phyloP scores from a whole-genome alignment of 2,888 invertebrate species.

The Parochlus steinenii region DNA sequence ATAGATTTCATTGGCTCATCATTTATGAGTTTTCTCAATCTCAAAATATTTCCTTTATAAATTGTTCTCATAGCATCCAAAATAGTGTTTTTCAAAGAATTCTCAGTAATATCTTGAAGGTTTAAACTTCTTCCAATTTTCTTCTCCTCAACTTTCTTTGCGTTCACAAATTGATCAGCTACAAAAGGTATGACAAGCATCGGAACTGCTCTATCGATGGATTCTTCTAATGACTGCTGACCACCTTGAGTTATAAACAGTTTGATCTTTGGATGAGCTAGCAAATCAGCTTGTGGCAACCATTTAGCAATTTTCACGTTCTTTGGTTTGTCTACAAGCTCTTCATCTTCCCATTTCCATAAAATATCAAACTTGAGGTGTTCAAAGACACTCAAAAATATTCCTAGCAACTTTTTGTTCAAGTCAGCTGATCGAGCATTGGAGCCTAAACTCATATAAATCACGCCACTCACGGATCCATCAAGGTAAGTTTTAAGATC shows the following conservation, averaged over 20 bases:
- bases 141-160: background rate
- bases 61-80: background rate
- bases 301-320: slow-evolving; percentile 8
- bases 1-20: slow-evolving; percentile 4
- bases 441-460: slow-evolving; percentile 11
- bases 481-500: background rate
- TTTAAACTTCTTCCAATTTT: background rate
- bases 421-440: slow-evolving; percentile 2
- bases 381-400: slow-evolving; percentile 4
- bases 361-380: background rate
- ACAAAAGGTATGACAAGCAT: slow-evolving; percentile 8
- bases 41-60: background rate
- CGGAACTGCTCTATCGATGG: slow-evolving; percentile 9
- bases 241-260: slow-evolving; percentile 9
- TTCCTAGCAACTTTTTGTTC: background rate
- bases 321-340: slow-evolving; percentile 1
- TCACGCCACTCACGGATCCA: background rate
- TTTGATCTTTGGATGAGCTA: slow-evolving; percentile 9
- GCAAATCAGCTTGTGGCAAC: slow-evolving; percentile 11
- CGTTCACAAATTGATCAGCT: slow-evolving; percentile 2
- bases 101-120: background rate
- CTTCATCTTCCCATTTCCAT: slow-evolving; percentile 10
- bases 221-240: slow-evolving; percentile 11
- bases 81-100: background rate
- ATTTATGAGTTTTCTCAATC: background rate